Evolutionary conservation across 2,113 vertebrate genomes (phyloP), one percentile per base, ranked within the genome.

Genomic region (Girardinichthys multiradiatus): DNA sequence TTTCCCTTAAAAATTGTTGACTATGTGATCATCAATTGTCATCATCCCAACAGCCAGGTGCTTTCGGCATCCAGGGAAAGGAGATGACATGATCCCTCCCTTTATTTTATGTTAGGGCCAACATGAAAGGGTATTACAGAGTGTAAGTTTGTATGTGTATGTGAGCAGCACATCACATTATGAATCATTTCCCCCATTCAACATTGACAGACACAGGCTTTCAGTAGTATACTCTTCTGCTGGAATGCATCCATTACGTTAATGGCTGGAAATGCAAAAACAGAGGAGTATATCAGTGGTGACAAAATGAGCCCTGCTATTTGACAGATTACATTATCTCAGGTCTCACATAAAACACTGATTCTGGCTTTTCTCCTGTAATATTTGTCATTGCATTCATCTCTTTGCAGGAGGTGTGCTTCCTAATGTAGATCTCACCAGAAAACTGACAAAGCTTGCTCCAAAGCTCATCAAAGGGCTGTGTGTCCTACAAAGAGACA

Each of bases 381-480:
- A 31, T 19, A 51, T 45, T 64, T 30, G 39, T 30, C 12, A 9
- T 61, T 29, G 39, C 29, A 27, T 63, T 33, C 5, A 2, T 35
- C 8, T 61, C 51, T 42, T 24, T 27, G 51, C 28, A 26, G 17
- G n/a, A 27, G 21, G 42, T 14, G 27, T 3, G 13, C 57, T 68
- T 42, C 26, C 60, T 57, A 13, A 61, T 3, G 33, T 7, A 7
- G 37, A 72, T 96, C 98, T 96, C 89, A 99, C 98, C 97, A 99
- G 93, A 87, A 99, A 99, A 81, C 97, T 99, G 87, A 99, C 98
- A 57, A 99, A 99, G 87, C 98, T 99, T 82, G 98, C 98, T 76
- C 98, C 98, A 74, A 99, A 99, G 90, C 98, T 99, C 98, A 99
- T 99, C 86, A 99, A 80, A 0, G 98, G 98, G 64, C 98, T 99